Evolutionary conservation across 2,113 vertebrate species (phyloP).

Genomic region (Martes martes): DNA sequence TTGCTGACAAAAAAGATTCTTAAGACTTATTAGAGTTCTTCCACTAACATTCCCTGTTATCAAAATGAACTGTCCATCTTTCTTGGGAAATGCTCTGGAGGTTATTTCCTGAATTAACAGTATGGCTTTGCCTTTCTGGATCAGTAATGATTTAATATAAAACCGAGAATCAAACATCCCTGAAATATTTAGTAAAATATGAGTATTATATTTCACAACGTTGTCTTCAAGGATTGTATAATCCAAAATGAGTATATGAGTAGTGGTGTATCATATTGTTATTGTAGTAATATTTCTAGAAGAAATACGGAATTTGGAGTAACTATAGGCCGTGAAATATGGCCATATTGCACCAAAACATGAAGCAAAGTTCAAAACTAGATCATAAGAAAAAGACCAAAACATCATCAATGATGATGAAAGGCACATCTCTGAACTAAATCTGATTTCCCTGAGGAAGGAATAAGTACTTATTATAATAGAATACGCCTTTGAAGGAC

Average conservation of each 20-base stretch:
- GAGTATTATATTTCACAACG: neutral
- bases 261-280: neutral
- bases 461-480: neutral
- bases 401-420: neutral
- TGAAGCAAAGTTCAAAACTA: conserved; percentile 14
- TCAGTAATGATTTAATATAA: neutral
- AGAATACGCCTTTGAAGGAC: neutral
- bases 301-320: conserved; percentile 25
- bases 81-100: neutral
- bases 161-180: conserved; percentile 13
- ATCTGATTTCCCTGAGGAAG: neutral
- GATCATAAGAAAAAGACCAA: conserved; percentile 12
- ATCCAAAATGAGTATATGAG: neutral
- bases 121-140: neutral
- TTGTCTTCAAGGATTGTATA: conserved; percentile 3
- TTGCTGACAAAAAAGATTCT: conserved; percentile 19
- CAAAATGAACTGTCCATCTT: conserved; percentile 8
- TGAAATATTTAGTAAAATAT: conserved; percentile 34
- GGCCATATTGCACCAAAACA: neutral
- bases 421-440: neutral
- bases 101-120: neutral
- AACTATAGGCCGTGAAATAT: neutral
- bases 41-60: neutral
- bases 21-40: neutral
- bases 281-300: conserved; percentile 18